These are phyloP conservation scores for Caenorhabditis afra DNA, from an alignment of 2,888 invertebrate species.

Conservation along the genomic window DNA sequence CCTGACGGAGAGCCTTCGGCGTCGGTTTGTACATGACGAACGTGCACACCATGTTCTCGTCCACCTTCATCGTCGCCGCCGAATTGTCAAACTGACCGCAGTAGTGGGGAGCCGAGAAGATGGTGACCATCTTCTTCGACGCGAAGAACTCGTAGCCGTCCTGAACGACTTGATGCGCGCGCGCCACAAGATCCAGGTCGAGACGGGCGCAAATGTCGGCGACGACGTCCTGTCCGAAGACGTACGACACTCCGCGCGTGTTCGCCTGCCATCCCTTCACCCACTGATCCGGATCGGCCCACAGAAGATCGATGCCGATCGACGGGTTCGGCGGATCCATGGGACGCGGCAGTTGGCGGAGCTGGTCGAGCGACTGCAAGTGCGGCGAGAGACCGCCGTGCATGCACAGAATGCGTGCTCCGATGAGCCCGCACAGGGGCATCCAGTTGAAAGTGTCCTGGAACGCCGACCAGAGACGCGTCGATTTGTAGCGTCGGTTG, in stretches of 20 bases:
- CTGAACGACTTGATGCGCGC: slow-evolving; percentile 63
- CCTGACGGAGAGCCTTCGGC: too few relatives aligned
- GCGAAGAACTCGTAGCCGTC: slow-evolving; percentile 65
- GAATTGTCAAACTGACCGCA: too few relatives aligned
- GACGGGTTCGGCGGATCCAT: slow-evolving; percentile 57
- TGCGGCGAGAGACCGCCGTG: slow-evolving; percentile 66
- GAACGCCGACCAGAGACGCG: too few relatives aligned
- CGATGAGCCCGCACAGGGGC: slow-evolving; percentile 65
- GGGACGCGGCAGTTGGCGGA: slow-evolving; percentile 65
- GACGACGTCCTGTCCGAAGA: slow-evolving; percentile 66
- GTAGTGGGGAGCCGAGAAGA: too few relatives aligned
- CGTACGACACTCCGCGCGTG: slow-evolving; percentile 62
- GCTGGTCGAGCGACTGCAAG: slow-evolving; percentile 53
- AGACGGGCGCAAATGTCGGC: slow-evolving; percentile 58
- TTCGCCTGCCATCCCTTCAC: slow-evolving; percentile 62
- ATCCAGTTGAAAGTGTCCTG: slow-evolving; percentile 65
- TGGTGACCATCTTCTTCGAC: slow-evolving; percentile 52
- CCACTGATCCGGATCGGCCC: slow-evolving; percentile 65
- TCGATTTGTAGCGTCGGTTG: slow-evolving; percentile 62
- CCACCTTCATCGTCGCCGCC: slow-evolving; percentile 69
- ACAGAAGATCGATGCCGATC: slow-evolving; percentile 63
- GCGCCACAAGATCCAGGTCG: slow-evolving; percentile 65
- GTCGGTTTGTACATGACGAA: slow-evolving; percentile 34
- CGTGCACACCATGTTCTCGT: too few relatives aligned
- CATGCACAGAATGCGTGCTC: slow-evolving; percentile 65